Conservation (phyloP, 2,888 invertebrate species). For the Coelopa pilipes region DNA sequence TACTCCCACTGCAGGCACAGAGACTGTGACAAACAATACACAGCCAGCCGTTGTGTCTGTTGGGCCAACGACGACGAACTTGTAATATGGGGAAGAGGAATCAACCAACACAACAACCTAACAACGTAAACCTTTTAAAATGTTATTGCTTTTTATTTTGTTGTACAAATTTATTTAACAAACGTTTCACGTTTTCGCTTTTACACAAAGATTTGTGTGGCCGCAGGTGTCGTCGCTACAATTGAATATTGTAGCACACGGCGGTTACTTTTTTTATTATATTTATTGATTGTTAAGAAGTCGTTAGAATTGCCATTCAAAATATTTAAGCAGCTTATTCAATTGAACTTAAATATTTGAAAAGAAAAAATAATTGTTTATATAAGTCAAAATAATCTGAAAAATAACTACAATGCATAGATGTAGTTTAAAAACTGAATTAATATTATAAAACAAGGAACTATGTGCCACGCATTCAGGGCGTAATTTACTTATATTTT, state of each 20-base stretch:
- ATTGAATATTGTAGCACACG: slow-evolving; percentile 10
- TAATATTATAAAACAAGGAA: too few species aligned
- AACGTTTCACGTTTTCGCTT: slow-evolving; percentile 6
- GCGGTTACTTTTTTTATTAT: not conserved
- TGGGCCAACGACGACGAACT: slow-evolving; percentile 33
- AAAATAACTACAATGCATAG: not conserved
- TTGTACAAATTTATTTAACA: slow-evolving; percentile 12
- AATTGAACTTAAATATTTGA: not conserved
- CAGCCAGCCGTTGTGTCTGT: slow-evolving; percentile 28
- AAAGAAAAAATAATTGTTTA: not conserved
- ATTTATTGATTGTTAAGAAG: slow-evolving; percentile 8
- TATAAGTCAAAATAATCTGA: not conserved
- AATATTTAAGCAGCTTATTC: not conserved
- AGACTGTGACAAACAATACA: slow-evolving; percentile 41
- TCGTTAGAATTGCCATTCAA: not conserved
- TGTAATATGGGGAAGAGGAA: slow-evolving; percentile 19
- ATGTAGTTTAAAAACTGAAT: not conserved
- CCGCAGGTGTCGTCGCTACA: not conserved
- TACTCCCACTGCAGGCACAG: slow-evolving; percentile 24
- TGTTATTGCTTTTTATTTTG: slow-evolving; percentile 19
- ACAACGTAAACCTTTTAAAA: slow-evolving; percentile 28
- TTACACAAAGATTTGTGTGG: slow-evolving; percentile 7
- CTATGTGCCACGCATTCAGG: too few species aligned
- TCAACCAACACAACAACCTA: slow-evolving; percentile 3
- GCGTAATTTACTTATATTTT: too few species aligned